Evolutionary conservation across 2,888 invertebrate genomes (phyloP).

Genomic region (Therioaphis trifolii): DNA sequence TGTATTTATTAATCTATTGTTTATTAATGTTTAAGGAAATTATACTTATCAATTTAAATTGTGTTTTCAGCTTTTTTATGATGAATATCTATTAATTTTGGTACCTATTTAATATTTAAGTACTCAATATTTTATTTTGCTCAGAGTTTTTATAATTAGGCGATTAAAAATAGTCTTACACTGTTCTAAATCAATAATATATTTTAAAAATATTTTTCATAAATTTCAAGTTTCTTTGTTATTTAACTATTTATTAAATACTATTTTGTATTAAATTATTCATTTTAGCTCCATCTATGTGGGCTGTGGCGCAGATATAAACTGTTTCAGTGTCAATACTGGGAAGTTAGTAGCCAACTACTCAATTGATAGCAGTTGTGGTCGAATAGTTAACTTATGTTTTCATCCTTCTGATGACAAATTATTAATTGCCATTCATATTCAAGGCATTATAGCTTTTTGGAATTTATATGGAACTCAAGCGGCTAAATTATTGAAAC

Average conservation of each 20-base stretch:
- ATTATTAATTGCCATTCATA: conserved; percentile 72
- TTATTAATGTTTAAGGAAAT: neutral
- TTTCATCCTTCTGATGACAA: conserved; percentile 70
- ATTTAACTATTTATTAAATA: conserved; percentile 30
- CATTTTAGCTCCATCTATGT: conserved; percentile 74
- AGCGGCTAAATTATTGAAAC: conserved; percentile 35
- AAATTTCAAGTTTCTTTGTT: no score
- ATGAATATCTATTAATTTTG: neutral
- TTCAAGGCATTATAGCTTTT: conserved; percentile 71
- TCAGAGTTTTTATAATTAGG: no score
- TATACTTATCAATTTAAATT: neutral
- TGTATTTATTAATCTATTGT: neutral
- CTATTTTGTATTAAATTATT: conserved; percentile 26
- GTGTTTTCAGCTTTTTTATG: neutral
- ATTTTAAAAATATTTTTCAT: conserved; percentile 54
- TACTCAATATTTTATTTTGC: no score
- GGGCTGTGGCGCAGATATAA: conserved; percentile 73
- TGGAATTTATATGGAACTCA: conserved; percentile 71
- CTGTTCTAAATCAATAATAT: neutral
- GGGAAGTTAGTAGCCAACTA: conserved; percentile 73
- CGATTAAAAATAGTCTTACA: no score
- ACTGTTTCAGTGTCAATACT: conserved; percentile 76
- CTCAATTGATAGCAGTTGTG: conserved; percentile 68
- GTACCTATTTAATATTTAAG: no score
- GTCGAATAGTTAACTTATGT: conserved; percentile 72